phyloP scores from a whole-genome alignment of 2,113 vertebrate genomes.

The Spilogale gracilis region DNA sequence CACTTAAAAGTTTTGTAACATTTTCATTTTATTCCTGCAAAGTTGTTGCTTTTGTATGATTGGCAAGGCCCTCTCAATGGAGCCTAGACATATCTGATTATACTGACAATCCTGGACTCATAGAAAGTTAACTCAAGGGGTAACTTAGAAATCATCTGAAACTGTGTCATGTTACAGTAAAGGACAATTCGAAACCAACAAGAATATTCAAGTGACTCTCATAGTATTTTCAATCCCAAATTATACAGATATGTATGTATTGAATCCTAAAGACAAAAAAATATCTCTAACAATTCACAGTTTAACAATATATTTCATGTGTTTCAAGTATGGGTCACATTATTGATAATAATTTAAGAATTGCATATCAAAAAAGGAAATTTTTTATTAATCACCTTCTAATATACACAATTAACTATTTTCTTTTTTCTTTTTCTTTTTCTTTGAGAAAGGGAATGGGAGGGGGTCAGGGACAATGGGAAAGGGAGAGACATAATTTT shows the following conservation, averaged over 20 bases:
- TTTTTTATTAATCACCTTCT: background rate
- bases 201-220: background rate
- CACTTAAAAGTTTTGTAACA: background rate
- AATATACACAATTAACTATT: background rate
- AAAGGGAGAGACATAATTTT: background rate
- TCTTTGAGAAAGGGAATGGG: too few species aligned
- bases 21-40: background rate
- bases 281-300: background rate
- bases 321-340: background rate
- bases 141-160: background rate
- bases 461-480: background rate
- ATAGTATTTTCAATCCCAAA: background rate
- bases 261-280: slow-evolving; percentile 9
- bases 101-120: background rate
- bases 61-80: background rate
- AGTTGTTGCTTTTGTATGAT: background rate
- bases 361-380: background rate
- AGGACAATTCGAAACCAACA: background rate
- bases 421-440: background rate
- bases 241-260: background rate
- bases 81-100: background rate
- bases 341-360: background rate
- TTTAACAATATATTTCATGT: background rate
- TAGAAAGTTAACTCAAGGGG: background rate
- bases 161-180: background rate